Base-by-base conservation (phyloP, 2,888 invertebrate genomes). In the Monoplex corrugatus region DNA sequence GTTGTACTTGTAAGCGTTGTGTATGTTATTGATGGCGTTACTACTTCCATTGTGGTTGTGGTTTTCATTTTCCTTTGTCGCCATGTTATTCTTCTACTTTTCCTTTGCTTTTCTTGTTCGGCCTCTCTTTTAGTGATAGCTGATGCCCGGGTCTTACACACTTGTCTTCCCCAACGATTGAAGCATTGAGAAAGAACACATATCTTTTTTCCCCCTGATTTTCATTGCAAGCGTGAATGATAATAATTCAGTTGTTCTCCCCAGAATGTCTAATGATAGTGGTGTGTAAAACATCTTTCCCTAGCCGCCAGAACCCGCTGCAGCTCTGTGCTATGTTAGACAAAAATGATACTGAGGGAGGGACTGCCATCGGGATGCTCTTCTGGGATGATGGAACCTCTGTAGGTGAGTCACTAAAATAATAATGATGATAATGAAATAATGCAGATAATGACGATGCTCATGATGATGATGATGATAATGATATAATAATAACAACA, bases 301-400 rank as follows among this genome's bases (percentile, higher is more conserved):
- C 0, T 91, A 96, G 96, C 19, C 97, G 98, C 85, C 96, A 97
- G 92, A 97, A 97, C 57, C 97, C 97, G 78, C 96, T 98, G 90
- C 97, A 97, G 92, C 96, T 98, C 57, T 32, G 68, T 5, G 88
- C 43, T n/a, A 82, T 88, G 88, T 94, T 97, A 6, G 97, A 97
- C 0, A 97, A 97, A 0, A 96, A 97, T 0, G 97, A 97, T 93
- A 88, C 32, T 10, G 93, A 95, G 2, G 92, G 93, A 1, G 96
- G 96, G 19, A 93, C 92, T n/a, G 98, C 97, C 0, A 91, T 88
- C 0, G 98, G 98, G 0, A 96, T 97, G 83, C 96, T 98, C 1
- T 98, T 97, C 96, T 98, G 91, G 91, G 91, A 91, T 68, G 91
- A 91, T 63, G 91, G 91, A 5, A 44, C 40, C 5, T 87, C 89